These are phyloP conservation scores for Drosophila anomalipes DNA, from an alignment of 2,888 invertebrate species.

Conservation along the genomic window DNA sequence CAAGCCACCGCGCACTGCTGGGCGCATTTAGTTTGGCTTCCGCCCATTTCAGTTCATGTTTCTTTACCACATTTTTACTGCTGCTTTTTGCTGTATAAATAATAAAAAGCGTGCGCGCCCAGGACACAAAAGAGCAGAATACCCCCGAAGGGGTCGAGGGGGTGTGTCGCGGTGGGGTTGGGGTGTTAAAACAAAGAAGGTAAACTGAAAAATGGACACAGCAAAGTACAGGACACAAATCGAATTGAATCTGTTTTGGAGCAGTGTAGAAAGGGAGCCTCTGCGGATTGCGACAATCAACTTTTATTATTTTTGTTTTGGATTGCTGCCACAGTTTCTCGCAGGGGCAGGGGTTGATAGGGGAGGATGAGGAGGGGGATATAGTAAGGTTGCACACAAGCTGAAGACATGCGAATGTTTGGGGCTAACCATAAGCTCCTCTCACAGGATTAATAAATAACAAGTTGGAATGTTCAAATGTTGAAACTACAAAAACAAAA, in stretches of 20 bases:
- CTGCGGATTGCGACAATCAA: not conserved
- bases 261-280: not conserved
- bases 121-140: slow-evolving; percentile 49
- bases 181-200: not conserved
- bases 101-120: slow-evolving; percentile 62
- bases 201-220: slow-evolving; percentile 1
- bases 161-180: no score
- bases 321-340: not conserved
- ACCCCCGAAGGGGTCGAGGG: not conserved
- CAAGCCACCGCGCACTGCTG: not conserved
- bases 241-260: slow-evolving; percentile 1
- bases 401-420: not conserved
- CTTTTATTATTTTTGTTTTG: not conserved
- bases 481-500: not conserved
- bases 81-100: slow-evolving; percentile 43
- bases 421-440: not conserved
- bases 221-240: not conserved
- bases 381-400: not conserved
- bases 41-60: slow-evolving; percentile 49
- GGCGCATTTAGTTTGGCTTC: slow-evolving; percentile 55
- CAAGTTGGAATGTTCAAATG: not conserved
- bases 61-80: slow-evolving; percentile 2
- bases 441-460: not conserved
- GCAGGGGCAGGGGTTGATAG: not conserved
- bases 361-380: not conserved